Base-by-base conservation (phyloP, 2,888 invertebrate species). In the Tenthredo amoena region DNA sequence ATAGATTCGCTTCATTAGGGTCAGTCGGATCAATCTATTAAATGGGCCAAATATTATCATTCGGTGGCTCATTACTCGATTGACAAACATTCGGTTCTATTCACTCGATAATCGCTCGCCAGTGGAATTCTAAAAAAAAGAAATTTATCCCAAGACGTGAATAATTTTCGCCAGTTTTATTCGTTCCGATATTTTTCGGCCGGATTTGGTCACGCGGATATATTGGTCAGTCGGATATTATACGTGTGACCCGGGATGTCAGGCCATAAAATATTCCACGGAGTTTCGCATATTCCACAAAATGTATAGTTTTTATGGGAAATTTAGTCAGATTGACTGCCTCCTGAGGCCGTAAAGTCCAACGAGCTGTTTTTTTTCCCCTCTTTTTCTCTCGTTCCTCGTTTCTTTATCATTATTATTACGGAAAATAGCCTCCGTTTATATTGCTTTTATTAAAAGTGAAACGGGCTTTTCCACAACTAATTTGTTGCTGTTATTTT, bases 321-420 rank as follows among this genome's bases (percentile, higher is more conserved):
- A 71, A 71, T 71, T 71, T 71, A 71, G 71, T 31, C 37, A 31
- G 71, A 71, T 71, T 71, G 10, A 71, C 71, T 71, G 37, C 71
- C 34, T 71, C n/a, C 71, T 9, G 26, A 37, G 37, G 37, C 37
- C 37, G 71, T 71, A 37, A 71, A 71, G 37, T 7, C n/a, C n/a
- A 37, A 31, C 71, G 37, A 18, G 71, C 37, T 71, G 18, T 71
- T 71, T 71, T 71, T 71, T n/a, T 31, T 6, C 7, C 18, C 9
- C 34, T 71, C 18, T 37, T n/a, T 71, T n/a, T 37, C 9, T 18
- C 18, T 37, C n/a, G 6, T 71, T 71, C 3, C n/a, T 68, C 31
- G 5, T 31, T 34, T 15, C 68, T 31, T 68, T 68, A 34, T 68
- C 31, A 68, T 68, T 9, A 68, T 68, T 68, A 68, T 21, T 68